Percentiles rank a stretch among this genome's conserved stretches.
Evolutionary conservation across 2,797 vertebrate genomes (phyloP).

Genomic region (Borostomias antarcticus): DNA sequence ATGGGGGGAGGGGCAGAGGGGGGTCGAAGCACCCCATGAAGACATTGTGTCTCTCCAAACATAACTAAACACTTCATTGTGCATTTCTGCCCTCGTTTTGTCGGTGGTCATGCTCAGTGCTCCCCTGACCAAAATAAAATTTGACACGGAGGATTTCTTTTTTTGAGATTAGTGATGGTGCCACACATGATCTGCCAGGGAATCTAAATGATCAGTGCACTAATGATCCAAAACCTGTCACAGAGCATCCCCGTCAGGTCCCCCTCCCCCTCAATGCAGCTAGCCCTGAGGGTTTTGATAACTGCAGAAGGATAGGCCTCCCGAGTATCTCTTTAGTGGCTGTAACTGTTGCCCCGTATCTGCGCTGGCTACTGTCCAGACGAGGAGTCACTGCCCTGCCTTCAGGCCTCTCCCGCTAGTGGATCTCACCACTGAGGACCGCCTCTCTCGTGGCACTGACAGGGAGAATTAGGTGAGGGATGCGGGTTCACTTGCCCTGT

Average conservation of each 20-base stretch:
- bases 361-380: conserved; percentile 71
- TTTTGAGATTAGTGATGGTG: conserved; percentile 47
- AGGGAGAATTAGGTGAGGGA: conserved; percentile 84
- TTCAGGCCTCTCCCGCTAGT: conserved; percentile 79
- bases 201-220: conserved; percentile 30
- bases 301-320: conserved; percentile 43
- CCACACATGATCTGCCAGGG: conserved; percentile 24
- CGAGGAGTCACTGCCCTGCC: conserved; percentile 77
- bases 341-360: conserved; percentile 45
- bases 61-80: conserved; percentile 75
- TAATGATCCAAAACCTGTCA: conserved; percentile 40
- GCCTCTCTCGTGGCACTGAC: conserved; percentile 84
- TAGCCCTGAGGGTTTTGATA: conserved; percentile 33
- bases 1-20: conserved; percentile 65
- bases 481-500: conserved; percentile 80
- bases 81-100: conserved; percentile 61
- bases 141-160: conserved; percentile 46
- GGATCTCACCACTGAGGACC: conserved; percentile 78
- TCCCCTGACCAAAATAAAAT: conserved; percentile 43
- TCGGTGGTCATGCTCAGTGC: conserved; percentile 27
- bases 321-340: conserved; percentile 21
- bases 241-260: background rate
- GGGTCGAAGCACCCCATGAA: conserved; percentile 61
- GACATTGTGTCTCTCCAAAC: conserved; percentile 73
- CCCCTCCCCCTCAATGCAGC: background rate